These are phyloP conservation scores for Gymnopithys bicolor DNA, from an alignment of 2,797 vertebrate species.

Conservation along the genomic window DNA sequence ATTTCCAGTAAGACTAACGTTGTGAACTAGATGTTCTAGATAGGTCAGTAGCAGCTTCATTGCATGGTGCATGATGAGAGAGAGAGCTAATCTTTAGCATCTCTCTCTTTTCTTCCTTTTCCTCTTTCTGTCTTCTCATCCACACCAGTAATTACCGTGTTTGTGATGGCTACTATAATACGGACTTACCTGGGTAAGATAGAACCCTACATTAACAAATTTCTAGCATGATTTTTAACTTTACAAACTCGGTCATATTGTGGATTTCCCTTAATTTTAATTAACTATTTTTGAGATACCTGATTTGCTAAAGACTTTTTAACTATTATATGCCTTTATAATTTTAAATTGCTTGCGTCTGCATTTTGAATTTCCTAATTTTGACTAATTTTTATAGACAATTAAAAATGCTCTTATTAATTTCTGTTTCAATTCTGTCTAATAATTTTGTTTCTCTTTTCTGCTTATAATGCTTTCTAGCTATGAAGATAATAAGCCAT, in stretches of 20 bases:
- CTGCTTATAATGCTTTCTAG: slow-evolving; percentile 99
- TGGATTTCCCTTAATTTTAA: slow-evolving; percentile 79
- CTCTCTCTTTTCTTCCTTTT: slow-evolving; percentile 87
- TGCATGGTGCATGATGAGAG: slow-evolving; percentile 93
- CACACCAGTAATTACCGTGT: slow-evolving; percentile 99
- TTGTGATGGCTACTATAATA: slow-evolving; percentile 99
- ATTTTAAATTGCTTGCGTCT: slow-evolving; percentile 82
- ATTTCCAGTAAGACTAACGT: slow-evolving; percentile 64
- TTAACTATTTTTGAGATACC: slow-evolving; percentile 76
- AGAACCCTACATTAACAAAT: slow-evolving; percentile 87
- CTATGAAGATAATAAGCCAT: slow-evolving; percentile 99
- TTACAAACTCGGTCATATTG: slow-evolving; percentile 82
- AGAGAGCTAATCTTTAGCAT: slow-evolving; percentile 92
- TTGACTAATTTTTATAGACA: slow-evolving; percentile 80
- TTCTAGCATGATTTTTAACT: slow-evolving; percentile 81
- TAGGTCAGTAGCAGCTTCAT: slow-evolving; percentile 81
- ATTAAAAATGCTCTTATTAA: slow-evolving; percentile 83
- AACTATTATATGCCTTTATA: slow-evolving; percentile 79
- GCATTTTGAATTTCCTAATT: slow-evolving; percentile 83
- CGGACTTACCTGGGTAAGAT: slow-evolving; percentile 99
- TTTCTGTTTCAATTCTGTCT: slow-evolving; percentile 89
- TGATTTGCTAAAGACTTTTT: slow-evolving; percentile 78
- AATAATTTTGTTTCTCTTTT: slow-evolving; percentile 99
- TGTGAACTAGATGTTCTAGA: slow-evolving; percentile 69
- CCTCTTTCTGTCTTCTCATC: slow-evolving; percentile 88